Evolutionary conservation across 2,888 invertebrate species (phyloP).

Genomic region (Trisateles emortualis): DNA sequence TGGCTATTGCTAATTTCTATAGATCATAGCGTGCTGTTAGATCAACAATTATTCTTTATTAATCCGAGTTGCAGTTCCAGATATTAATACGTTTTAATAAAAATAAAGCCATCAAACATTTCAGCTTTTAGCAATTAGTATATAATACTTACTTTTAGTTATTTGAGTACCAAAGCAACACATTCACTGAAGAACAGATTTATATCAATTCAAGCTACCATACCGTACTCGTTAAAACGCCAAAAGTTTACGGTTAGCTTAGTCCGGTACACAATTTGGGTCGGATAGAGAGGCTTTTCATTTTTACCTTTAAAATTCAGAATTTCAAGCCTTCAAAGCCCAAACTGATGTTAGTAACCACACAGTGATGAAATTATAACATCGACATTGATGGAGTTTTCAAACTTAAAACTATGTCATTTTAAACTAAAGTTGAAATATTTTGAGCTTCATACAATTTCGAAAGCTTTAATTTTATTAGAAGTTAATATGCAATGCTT

Average conservation of each 20-base stretch:
- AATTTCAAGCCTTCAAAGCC: constrained; percentile 59
- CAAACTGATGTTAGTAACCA: constrained; percentile 47
- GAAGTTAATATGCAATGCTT: constrained; percentile 28
- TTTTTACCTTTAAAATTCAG: constrained; percentile 65
- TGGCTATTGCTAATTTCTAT: too few relatives aligned
- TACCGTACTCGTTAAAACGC: constrained; percentile 59
- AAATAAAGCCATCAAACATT: not conserved
- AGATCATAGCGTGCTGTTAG: too few relatives aligned
- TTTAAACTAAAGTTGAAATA: constrained; percentile 32
- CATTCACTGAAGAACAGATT: constrained; percentile 14
- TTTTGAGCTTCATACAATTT: constrained; percentile 20
- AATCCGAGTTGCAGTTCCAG: too few relatives aligned
- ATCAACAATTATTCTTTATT: too few relatives aligned
- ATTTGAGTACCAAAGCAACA: constrained; percentile 5
- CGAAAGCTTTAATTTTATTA: constrained; percentile 26
- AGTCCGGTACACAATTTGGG: constrained; percentile 63
- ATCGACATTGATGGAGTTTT: constrained; percentile 40
- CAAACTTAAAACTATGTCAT: constrained; percentile 54
- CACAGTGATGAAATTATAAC: constrained; percentile 58
- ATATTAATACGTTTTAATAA: too few relatives aligned
- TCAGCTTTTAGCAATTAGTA: not conserved
- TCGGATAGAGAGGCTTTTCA: constrained; percentile 61
- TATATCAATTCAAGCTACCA: constrained; percentile 52
- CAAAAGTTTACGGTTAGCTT: constrained; percentile 66
- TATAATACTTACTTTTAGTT: too few relatives aligned